Conservation (phyloP, 2,797 vertebrate species). For the Leptatherina wallacei region DNA sequence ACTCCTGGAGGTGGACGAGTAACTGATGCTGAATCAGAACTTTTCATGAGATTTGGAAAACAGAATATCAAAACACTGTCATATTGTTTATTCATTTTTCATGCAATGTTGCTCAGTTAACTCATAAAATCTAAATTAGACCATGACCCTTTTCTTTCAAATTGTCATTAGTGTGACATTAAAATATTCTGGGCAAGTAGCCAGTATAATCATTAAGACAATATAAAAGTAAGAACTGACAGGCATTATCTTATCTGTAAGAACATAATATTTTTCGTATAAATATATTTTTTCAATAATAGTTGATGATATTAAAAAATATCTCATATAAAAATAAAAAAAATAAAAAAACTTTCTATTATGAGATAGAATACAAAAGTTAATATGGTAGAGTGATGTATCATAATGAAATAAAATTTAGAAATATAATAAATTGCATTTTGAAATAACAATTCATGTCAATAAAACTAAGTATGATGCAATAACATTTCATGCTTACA, state of each 20-base stretch:
- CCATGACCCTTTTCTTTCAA: not conserved
- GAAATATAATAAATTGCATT: not conserved
- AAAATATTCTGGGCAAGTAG: not conserved
- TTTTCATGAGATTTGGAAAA: conserved; percentile 6
- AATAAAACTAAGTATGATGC: not conserved
- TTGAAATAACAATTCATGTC: not conserved
- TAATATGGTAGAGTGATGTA: not conserved
- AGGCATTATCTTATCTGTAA: not conserved
- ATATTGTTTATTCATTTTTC: conserved; percentile 11
- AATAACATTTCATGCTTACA: no score
- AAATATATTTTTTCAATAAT: not conserved
- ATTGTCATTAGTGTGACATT: conserved; percentile 22
- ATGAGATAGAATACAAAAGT: not conserved
- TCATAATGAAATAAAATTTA: not conserved
- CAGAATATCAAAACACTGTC: conserved; percentile 6
- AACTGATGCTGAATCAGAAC: conserved; percentile 28
- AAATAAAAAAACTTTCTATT: no score
- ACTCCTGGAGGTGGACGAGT: conserved; percentile 22
- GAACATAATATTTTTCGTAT: not conserved
- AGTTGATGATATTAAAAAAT: not conserved
- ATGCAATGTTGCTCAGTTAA: not conserved
- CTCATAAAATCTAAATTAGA: conserved; percentile 16
- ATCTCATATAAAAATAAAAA: not conserved
- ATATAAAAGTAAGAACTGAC: conserved; percentile 8
- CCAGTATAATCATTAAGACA: not conserved